These are phyloP conservation scores for Aproaerema taeniolella DNA, from an alignment of 2,888 invertebrate species.

Conservation along the genomic window DNA sequence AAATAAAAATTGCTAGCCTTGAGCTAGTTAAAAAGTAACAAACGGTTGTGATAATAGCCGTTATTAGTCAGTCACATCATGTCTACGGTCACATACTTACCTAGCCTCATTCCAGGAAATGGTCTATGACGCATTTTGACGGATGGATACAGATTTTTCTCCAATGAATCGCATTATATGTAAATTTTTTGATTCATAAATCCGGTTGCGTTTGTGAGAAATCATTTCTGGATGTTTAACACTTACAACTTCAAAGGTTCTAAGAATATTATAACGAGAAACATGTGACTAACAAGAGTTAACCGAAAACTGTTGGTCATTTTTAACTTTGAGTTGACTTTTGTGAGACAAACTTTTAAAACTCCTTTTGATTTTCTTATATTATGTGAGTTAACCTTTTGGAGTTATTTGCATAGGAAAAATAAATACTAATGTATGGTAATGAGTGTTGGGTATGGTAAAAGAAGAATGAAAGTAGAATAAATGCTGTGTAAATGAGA, in stretches of 20 bases:
- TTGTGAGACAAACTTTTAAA: too few relatives aligned
- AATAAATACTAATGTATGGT: too few relatives aligned
- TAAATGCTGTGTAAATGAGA: too few relatives aligned
- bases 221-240: constrained; percentile 21
- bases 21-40: constrained; percentile 2
- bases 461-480: too few relatives aligned
- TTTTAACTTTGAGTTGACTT: too few relatives aligned
- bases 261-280: constrained; percentile 9
- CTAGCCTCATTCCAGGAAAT: constrained; percentile 40
- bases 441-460: too few relatives aligned
- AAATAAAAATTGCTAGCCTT: constrained; percentile 3
- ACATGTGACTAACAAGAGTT: constrained; percentile 4
- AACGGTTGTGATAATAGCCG: constrained; percentile 1
- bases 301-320: too few relatives aligned
- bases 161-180: constrained; percentile 56
- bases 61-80: constrained; percentile 18
- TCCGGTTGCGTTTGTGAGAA: constrained; percentile 36
- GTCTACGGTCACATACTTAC: constrained; percentile 22
- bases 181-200: constrained; percentile 58
- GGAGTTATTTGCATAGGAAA: too few relatives aligned
- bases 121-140: constrained; percentile 50
- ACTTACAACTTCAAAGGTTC: constrained; percentile 14
- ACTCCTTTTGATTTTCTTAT: too few relatives aligned
- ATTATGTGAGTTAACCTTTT: too few relatives aligned
- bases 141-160: constrained; percentile 64